Percentiles rank a stretch among this genome's conserved stretches.
These are phyloP conservation scores for Acromyrmex charruanus DNA, from an alignment of 1,140 invertebrate genomes.

Conservation along the genomic window DNA sequence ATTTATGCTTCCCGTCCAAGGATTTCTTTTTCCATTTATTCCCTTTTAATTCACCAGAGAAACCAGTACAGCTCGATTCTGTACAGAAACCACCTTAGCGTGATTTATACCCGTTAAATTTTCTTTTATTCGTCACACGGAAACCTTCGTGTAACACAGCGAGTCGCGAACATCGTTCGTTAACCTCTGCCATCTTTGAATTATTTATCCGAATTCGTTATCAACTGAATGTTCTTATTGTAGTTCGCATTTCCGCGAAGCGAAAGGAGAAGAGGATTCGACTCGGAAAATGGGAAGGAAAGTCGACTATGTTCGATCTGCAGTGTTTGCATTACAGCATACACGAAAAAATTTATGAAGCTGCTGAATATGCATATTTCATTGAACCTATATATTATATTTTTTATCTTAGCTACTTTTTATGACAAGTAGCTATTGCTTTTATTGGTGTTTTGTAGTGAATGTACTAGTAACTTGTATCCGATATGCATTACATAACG, in stretches of 20 bases:
- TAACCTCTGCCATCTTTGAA: conserved; percentile 65
- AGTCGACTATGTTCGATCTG: not conserved
- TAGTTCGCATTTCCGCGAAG: not conserved
- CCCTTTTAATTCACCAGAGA: not conserved
- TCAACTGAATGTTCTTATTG: not conserved
- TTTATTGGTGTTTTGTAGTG: not conserved
- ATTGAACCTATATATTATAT: not conserved
- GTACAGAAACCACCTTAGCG: conserved; percentile 7
- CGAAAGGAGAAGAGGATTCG: not conserved
- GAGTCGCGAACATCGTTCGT: conserved; percentile 39
- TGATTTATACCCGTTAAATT: conserved; percentile 38
- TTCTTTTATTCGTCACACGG: conserved; percentile 40
- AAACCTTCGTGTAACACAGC: not conserved
- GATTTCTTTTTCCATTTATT: conserved; percentile 18
- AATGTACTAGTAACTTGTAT: not conserved
- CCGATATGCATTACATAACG: not conserved
- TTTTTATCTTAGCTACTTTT: not conserved
- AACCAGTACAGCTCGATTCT: conserved; percentile 8
- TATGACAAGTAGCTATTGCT: not conserved
- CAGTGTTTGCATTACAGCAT: not conserved
- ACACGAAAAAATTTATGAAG: not conserved
- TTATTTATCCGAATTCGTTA: conserved; percentile 69
- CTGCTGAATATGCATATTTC: not conserved
- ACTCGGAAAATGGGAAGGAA: not conserved
- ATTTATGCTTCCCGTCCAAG: conserved; percentile 7